These are phyloP conservation scores for Camponotus fellah DNA, from an alignment of 2,888 invertebrate species.

Conservation along the genomic window DNA sequence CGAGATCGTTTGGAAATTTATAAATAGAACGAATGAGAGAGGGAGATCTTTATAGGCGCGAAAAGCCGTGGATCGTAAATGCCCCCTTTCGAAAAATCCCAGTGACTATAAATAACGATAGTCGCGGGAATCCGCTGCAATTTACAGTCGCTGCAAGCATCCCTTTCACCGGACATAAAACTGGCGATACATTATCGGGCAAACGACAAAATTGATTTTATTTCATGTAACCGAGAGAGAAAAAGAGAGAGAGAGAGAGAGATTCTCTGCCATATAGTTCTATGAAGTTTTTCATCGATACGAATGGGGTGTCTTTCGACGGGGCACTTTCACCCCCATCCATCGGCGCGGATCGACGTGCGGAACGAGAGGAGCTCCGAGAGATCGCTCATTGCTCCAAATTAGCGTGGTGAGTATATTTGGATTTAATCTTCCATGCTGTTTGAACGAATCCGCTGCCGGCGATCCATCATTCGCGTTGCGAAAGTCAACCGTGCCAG, in stretches of 20 bases:
- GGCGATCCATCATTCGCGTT: constrained; percentile 46
- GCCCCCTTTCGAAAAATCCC: constrained; percentile 20
- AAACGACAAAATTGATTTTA: constrained; percentile 21
- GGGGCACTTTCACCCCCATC: constrained; percentile 17
- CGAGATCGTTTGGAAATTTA: neutral
- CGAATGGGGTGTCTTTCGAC: neutral
- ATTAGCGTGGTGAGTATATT: constrained; percentile 49
- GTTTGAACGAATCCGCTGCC: constrained; percentile 46
- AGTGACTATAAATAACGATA: constrained; percentile 28
- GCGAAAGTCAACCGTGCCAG: constrained; percentile 51
- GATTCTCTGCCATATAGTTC: neutral
- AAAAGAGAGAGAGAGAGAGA: neutral
- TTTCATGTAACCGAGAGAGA: neutral
- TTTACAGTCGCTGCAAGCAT: constrained; percentile 2
- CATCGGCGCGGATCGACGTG: neutral
- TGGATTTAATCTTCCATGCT: constrained; percentile 49
- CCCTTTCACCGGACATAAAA: constrained; percentile 1
- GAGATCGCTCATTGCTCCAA: constrained; percentile 42
- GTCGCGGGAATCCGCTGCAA: constrained; percentile 6
- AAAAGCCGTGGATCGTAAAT: constrained; percentile 15
- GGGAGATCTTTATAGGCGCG: neutral
- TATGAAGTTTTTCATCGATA: constrained; percentile 20
- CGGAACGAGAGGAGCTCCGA: neutral
- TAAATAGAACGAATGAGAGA: neutral
- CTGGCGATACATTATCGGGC: constrained; percentile 3